phyloP scores from a whole-genome alignment of 2,888 invertebrate genomes.

The Euclidia mi region DNA sequence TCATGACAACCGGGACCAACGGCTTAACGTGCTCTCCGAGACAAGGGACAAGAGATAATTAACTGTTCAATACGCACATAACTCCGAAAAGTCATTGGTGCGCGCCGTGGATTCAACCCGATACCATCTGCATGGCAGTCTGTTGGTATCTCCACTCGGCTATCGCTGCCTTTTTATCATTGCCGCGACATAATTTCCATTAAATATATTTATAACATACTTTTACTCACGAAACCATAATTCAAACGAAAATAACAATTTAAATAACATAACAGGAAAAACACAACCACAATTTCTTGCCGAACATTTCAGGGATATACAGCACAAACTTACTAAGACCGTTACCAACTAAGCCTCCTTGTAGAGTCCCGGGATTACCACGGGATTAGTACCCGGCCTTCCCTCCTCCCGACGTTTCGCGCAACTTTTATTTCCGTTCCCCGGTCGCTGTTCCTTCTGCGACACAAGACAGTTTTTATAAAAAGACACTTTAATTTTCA shows the following conservation, averaged over 20 bases:
- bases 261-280: background rate
- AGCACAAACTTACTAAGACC: slow-evolving; percentile 28
- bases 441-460: slow-evolving; percentile 25
- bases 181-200: too few species aligned
- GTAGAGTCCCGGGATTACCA: slow-evolving; percentile 33
- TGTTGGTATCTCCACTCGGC: too few species aligned
- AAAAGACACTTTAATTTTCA: slow-evolving; percentile 9
- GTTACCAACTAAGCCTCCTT: slow-evolving; percentile 29
- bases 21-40: too few species aligned
- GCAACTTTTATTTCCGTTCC: slow-evolving; percentile 49
- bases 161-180: too few species aligned
- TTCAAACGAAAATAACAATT: background rate
- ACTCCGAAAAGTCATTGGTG: too few species aligned
- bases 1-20: too few species aligned
- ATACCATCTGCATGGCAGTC: too few species aligned
- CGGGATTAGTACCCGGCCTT: slow-evolving; percentile 32
- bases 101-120: too few species aligned
- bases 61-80: too few species aligned
- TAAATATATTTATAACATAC: too few species aligned
- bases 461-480: slow-evolving; percentile 21
- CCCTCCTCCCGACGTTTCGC: slow-evolving; percentile 8
- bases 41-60: too few species aligned
- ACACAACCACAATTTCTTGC: background rate
- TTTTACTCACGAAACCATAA: too few species aligned
- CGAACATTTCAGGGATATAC: background rate